Percentiles rank a stretch among this genome's conserved stretches.
phyloP scores from a whole-genome alignment of 2,888 invertebrate species.

The Desoria tigrina region DNA sequence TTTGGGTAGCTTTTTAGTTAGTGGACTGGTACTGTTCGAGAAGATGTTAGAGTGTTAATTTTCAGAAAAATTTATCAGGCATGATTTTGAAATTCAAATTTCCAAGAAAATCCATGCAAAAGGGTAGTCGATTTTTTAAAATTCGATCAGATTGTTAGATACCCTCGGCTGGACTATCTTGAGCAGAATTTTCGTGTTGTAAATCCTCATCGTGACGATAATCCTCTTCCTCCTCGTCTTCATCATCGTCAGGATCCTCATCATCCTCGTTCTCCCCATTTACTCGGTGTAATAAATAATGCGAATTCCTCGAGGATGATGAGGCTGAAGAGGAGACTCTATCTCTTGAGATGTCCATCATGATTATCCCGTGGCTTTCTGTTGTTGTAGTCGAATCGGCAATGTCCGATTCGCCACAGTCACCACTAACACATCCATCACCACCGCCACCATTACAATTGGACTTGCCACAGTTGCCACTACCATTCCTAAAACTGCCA shows the following conservation, averaged over 20 bases:
- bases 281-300: slow-evolving; percentile 12
- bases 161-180: not conserved
- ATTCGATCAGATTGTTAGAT: not conserved
- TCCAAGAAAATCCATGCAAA: no score
- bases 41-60: no score
- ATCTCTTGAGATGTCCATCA: not conserved
- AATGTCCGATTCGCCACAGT: slow-evolving; percentile 34
- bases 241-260: slow-evolving; percentile 22
- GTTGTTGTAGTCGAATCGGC: slow-evolving; percentile 48
- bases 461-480: slow-evolving; percentile 2
- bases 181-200: not conserved
- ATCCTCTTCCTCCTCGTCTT: slow-evolving; percentile 38
- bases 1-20: no score
- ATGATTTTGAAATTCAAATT: no score
- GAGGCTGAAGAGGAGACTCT: not conserved
- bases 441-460: slow-evolving; percentile 13
- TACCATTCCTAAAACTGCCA: slow-evolving; percentile 3
- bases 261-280: slow-evolving; percentile 26
- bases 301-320: slow-evolving; percentile 8
- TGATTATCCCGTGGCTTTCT: slow-evolving; percentile 7
- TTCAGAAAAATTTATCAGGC: no score
- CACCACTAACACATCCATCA: not conserved
- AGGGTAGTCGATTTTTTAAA: no score
- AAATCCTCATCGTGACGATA: not conserved
- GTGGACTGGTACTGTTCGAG: no score